phyloP scores from a whole-genome alignment of 2,797 vertebrate genomes.

The Discoglossus pictus region DNA sequence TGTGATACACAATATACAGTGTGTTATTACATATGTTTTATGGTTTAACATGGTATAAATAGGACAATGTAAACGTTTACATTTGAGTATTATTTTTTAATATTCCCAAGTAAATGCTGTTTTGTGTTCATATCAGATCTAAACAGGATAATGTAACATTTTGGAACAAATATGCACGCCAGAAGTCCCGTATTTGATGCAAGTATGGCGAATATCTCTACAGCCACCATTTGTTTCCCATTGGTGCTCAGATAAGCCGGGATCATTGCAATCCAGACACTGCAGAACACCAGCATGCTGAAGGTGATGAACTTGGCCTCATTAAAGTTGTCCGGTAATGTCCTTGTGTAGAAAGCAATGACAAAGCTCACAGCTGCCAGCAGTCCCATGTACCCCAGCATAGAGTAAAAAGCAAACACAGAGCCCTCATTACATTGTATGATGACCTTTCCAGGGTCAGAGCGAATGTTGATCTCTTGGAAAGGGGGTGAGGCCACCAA shows the following conservation, averaged over 20 bases:
- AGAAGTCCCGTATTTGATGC: neutral
- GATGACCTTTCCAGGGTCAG: neutral
- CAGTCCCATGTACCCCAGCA: constrained; percentile 25
- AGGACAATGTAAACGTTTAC: too few species aligned
- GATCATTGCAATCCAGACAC: constrained; percentile 5
- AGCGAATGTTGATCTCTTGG: neutral
- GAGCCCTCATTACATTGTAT: constrained; percentile 1
- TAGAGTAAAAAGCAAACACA: constrained; percentile 12
- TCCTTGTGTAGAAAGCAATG: constrained; percentile 13
- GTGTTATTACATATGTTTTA: too few species aligned
- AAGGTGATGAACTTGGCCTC: constrained; percentile 35
- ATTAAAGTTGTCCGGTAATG: constrained; percentile 35
- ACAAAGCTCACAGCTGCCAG: constrained; percentile 33
- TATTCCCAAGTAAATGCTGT: neutral
- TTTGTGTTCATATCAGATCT: neutral
- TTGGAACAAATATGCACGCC: neutral
- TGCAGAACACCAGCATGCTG: neutral
- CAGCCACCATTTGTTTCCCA: neutral
- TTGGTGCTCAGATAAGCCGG: constrained; percentile 5
- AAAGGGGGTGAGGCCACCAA: neutral
- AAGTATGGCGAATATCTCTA: constrained; percentile 20
- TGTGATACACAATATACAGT: too few species aligned
- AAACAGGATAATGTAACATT: neutral
- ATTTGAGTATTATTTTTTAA: neutral
- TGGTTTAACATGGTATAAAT: too few species aligned